These are phyloP conservation scores for Mesodorylaimus sp. DNA, from an alignment of 2,888 invertebrate genomes.

Conservation along the genomic window DNA sequence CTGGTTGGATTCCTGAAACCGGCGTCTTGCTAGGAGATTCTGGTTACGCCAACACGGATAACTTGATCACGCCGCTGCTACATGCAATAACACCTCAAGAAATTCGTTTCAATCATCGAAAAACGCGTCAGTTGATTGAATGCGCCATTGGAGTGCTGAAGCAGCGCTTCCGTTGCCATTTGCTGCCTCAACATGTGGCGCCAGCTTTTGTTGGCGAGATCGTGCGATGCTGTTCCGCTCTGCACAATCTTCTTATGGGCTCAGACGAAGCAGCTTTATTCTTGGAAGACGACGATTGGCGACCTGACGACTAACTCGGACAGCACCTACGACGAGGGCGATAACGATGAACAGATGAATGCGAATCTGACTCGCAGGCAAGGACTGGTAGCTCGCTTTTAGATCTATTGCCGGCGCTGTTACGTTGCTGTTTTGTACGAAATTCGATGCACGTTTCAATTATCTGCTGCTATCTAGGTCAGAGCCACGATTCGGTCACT, in stretches of 20 bases:
- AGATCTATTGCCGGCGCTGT: too few species aligned
- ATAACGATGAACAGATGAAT: background rate
- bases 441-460: too few species aligned
- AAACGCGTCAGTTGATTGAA: background rate
- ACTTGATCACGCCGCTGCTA: background rate
- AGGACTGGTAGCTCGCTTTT: background rate
- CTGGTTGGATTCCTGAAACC: background rate
- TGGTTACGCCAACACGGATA: background rate
- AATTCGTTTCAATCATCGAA: background rate
- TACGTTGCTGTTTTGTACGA: too few species aligned
- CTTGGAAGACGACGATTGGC: background rate
- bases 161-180: constrained; percentile 1
- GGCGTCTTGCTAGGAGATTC: background rate
- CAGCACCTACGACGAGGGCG: background rate
- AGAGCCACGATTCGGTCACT: too few species aligned
- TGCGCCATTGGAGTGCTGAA: background rate
- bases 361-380: background rate
- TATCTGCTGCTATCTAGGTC: too few species aligned
- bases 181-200: background rate
- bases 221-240: background rate
- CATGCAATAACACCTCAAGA: background rate
- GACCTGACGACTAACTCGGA: background rate
- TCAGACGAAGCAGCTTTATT: background rate
- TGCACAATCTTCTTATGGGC: background rate
- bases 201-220: background rate